phyloP scores from a whole-genome alignment of 2,888 invertebrate genomes.

The Saturnia pavonia region DNA sequence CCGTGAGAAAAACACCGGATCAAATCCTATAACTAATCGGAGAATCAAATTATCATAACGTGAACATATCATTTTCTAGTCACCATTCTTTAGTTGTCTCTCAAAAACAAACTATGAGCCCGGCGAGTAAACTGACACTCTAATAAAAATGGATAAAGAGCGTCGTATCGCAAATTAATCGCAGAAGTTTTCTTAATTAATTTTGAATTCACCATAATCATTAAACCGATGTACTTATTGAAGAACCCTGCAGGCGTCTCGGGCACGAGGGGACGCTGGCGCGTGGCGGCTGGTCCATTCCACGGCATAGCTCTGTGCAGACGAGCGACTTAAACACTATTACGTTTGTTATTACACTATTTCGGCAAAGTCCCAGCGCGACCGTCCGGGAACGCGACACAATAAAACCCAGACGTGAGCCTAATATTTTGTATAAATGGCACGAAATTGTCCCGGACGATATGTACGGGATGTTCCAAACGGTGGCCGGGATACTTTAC shows the following conservation, averaged over 20 bases:
- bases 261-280: not conserved
- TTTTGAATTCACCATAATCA: not conserved
- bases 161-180: not conserved
- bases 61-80: no score
- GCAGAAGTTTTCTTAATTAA: not conserved
- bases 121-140: not conserved
- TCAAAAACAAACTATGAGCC: no score
- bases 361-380: not conserved
- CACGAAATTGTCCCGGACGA: slow-evolving; percentile 11
- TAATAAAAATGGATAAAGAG: not conserved
- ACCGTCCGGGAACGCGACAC: slow-evolving; percentile 10
- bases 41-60: no score
- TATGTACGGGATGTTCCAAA: slow-evolving; percentile 9
- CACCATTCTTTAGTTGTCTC: no score
- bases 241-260: not conserved
- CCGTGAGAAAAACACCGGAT: not conserved
- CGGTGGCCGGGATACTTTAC: slow-evolving; percentile 4
- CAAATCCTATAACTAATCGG: not conserved
- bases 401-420: slow-evolving; percentile 15
- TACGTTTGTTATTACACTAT: slow-evolving; percentile 6
- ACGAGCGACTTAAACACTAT: slow-evolving; percentile 4
- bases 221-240: not conserved
- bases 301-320: slow-evolving; percentile 2
- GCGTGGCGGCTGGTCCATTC: not conserved
- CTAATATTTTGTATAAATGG: slow-evolving; percentile 14